A percentile compares a stretch with the other conserved stretches of the same genome.
These are phyloP conservation scores for Actinemys pallida DNA, from an alignment of 2,113 vertebrate species.

Conservation along the genomic window DNA sequence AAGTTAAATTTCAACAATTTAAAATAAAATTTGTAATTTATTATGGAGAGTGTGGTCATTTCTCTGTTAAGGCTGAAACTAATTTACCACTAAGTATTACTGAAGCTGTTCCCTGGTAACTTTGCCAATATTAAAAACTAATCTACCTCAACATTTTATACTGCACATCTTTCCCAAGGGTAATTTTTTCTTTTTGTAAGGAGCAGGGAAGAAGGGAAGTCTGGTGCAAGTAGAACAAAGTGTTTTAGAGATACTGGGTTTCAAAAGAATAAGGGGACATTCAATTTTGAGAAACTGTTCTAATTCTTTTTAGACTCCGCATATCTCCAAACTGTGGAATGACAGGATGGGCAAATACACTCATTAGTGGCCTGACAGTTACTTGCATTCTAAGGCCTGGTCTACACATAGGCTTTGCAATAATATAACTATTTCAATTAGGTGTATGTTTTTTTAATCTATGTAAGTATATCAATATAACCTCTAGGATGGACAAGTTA, in stretches of 20 bases:
- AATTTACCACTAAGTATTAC: rapidly evolving
- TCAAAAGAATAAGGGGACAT: background rate
- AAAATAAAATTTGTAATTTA: background rate
- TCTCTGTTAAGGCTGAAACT: background rate
- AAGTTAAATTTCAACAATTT: background rate
- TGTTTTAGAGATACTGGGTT: background rate
- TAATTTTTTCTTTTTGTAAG: background rate
- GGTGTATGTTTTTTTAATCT: background rate
- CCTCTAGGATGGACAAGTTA: background rate
- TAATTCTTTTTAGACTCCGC: background rate
- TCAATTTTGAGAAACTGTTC: background rate
- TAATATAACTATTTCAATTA: background rate
- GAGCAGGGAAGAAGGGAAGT: background rate
- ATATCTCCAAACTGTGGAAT: background rate
- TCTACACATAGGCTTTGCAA: background rate
- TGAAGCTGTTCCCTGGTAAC: background rate
- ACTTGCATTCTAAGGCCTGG: background rate
- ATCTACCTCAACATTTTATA: background rate
- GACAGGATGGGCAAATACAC: background rate
- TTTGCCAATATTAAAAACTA: background rate
- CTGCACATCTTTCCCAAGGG: background rate
- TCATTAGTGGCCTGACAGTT: background rate
- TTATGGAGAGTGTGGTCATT: background rate
- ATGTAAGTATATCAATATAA: background rate
- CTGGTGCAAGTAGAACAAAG: background rate